Base-by-base conservation (phyloP, 2,888 invertebrate species). In the Orthosia incerta region DNA sequence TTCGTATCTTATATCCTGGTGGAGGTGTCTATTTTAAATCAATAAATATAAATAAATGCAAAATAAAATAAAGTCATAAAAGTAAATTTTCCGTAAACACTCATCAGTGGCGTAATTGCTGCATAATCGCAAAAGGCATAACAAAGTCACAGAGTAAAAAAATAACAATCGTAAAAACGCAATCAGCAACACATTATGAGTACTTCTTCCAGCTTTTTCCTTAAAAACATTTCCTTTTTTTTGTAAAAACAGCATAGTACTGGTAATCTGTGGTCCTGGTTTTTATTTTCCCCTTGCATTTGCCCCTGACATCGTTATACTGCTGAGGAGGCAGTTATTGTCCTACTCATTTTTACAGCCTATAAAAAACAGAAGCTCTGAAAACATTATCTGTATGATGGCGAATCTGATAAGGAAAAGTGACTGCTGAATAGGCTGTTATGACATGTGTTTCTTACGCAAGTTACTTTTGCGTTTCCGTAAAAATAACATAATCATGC, bases 301-400 rank as follows among this genome's bases (percentile, higher is more conserved):
- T 76, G 23, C 11, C 26, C 13, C 18, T 71, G 63, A 75, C 62
- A 65, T 65, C 67, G 57, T 83, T 75, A 71, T 70, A 64, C 48
- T 73, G 45, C 55, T 50, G 55, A 31, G 55, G 62, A 71, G 74
- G 73, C 71, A 67, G 72, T 60, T 71, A 78, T 74, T 80, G 70
- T 70, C 61, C 55, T 68, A 75, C 71, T 79, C 68, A 66, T 79
- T 85, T 84, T 81, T 76, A 79, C 65, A 66, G 76, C 76, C 79
- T 61, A 75, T 83, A 85, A 80, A 85, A 80, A 74, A 60, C 61
- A 65, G 75, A 72, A 71, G 57, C 72, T 67, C 55, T 68, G 69
- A 67, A 75, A 72, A 72, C 60, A 78, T 74, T 67, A 53, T 76
- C 65, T 74, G 5, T 65, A 20, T 72, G 62, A 71, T 63, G 75